Evolutionary conservation across 2,888 invertebrate genomes (phyloP), one percentile per base, ranked within the genome.

Genomic region (Clivina fossor): DNA sequence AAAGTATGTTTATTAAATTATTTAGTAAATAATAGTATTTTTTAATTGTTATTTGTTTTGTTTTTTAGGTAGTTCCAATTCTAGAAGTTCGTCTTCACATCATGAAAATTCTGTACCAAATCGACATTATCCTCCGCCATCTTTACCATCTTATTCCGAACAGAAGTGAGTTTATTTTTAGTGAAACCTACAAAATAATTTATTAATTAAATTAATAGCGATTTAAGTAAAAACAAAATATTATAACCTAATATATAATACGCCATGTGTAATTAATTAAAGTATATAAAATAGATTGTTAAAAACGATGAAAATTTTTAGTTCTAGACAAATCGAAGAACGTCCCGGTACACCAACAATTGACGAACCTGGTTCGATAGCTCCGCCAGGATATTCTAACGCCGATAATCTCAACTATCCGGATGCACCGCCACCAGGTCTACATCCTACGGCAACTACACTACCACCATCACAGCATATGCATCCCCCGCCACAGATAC

Each of bases 301-400:
- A 33, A 33, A 15, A 9, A n/a, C n/a, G n/a, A n/a, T n/a, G n/a
- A n/a, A n/a, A n/a, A 28, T 16, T 35, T 22, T 28, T 43, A 53
- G 53, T 44, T 44, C 53, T n/a, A 53, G 53, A 40, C 43, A 61
- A 30, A 56, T 40, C 5, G 85, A 85, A 69, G 86, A 85, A 65
- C 77, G 86, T 41, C 80, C 86, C 1, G 84, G 83, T 41, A 87
- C 88, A 5, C 87, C 88, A 1, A 87, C 87, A 1, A 80, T 86
- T 43, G 85, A 85, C 65, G 84, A 85, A 69, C 74, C 75, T 11
- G 74, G 69, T 8, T n/a, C n/a, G n/a, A 60, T 60, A 37, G 58
- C 58, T 15, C 60, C 58, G 3, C 57, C 57, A 16, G 37, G 46
- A 33, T 48, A 51, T 35, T 15, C 60, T 18, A 35, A 22, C 9